Evolutionary conservation across 2,797 vertebrate genomes (phyloP), one percentile per base, ranked within the genome.

Genomic region (Sibirionetta formosa): DNA sequence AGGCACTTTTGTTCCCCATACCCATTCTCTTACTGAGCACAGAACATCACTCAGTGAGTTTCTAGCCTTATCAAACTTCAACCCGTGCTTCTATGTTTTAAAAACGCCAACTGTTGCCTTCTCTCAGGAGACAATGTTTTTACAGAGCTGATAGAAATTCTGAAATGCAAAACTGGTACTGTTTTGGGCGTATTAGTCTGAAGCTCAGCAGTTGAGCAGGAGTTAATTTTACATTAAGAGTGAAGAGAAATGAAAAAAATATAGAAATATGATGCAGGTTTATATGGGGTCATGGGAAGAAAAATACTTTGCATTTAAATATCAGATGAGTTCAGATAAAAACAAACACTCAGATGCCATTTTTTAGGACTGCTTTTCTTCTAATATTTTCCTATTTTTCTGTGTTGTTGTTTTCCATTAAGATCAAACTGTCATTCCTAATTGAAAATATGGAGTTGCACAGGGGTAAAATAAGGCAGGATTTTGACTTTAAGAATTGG

Each of bases 31-130:
- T 50, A 66, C 82, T 79, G 91, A 86, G 80, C 87, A 66, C 0
- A 0, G 70, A 86, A 36, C 66, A 93, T 95, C 93, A 90, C 66
- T 88, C 84, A 83, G 35, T 1, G 7, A 66, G 54, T 86, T 93
- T 96, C 93, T 22, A 83, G 77, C 51, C 65, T 66, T 92, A 92
- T 95, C 91, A 95, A 87, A 93, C 65, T 86, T 70, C 44, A 88
- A 94, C 46, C 29, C 69, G 84, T 65, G 61, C 61, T 93, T 87
- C 89, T 66, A 83, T 60, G 76, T 60, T 92, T 93, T 86, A 73
- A 95, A 96, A 90, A 88, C 46, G 56, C 66, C 89, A 94, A 88
- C 87, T 88, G 89, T 94, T 96, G 80, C 73, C 70, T 94, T 94
- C 73, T 82, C 69, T 94, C 70, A 66, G 90, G 91, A 88, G 70